Percentiles rank a stretch among this genome's conserved stretches.
These are phyloP conservation scores for Columba livia DNA, from an alignment of 2,113 vertebrate genomes.

Conservation along the genomic window DNA sequence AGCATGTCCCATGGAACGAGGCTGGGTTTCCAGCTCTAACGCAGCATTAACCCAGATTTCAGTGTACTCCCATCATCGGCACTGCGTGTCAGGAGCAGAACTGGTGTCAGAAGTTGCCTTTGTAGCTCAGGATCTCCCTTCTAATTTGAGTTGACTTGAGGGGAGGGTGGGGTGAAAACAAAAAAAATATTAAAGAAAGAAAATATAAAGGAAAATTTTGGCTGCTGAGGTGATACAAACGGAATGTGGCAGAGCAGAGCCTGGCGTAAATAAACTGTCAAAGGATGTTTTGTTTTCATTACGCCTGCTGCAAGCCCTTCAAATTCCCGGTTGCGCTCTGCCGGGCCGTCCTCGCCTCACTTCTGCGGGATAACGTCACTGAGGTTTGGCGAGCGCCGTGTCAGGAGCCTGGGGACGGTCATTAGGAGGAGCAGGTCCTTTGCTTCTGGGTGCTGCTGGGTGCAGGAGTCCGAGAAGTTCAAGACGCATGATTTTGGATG, in stretches of 20 bases:
- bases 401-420: background rate
- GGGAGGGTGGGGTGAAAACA: fast-evolving
- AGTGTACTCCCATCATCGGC: fast-evolving
- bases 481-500: fast-evolving
- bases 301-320: background rate
- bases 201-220: background rate
- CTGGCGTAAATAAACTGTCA: background rate
- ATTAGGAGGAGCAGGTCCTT: background rate
- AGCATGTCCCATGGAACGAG: fast-evolving
- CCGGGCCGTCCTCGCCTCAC: background rate
- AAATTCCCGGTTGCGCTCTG: background rate
- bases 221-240: background rate
- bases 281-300: background rate
- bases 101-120: background rate
- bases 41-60: background rate
- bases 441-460: background rate
- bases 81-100: background rate
- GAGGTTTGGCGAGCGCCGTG: background rate
- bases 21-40: background rate
- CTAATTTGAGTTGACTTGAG: background rate
- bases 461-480: background rate
- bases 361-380: background rate
- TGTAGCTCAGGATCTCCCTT: background rate
- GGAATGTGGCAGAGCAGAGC: background rate
- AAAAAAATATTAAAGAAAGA: background rate